These are phyloP conservation scores for Neopipo cinnamomea DNA, from an alignment of 2,113 vertebrate species.

Conservation along the genomic window DNA sequence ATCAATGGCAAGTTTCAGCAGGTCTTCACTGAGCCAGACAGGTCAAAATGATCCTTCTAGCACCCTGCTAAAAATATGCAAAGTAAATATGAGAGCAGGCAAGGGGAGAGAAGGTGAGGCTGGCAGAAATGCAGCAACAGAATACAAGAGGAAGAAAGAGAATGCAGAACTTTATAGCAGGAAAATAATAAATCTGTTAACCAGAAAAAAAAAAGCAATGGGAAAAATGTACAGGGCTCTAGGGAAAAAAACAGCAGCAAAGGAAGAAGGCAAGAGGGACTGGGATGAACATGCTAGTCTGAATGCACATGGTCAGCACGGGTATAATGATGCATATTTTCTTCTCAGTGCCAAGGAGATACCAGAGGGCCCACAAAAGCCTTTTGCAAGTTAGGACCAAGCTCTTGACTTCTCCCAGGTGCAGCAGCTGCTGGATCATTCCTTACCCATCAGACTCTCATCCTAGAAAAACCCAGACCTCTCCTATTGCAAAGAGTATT, in stretches of 20 bases:
- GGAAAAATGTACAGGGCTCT: not conserved
- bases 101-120: not conserved
- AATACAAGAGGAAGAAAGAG: not conserved
- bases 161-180: not conserved
- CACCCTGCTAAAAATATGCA: not conserved
- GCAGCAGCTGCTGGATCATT: not conserved
- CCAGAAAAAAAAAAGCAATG: not conserved
- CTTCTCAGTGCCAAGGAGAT: not conserved
- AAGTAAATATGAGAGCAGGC: not conserved
- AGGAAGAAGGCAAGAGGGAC: not conserved
- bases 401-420: not conserved
- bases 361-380: not conserved
- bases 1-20: slow-evolving; percentile 21
- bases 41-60: slow-evolving; percentile 11
- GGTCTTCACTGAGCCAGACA: not conserved
- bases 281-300: not conserved
- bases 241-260: not conserved
- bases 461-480: not conserved
- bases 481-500: not conserved
- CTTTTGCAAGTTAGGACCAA: not conserved
- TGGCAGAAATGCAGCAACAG: not conserved
- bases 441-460: not conserved
- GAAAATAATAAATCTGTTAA: not conserved
- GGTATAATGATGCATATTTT: not conserved
- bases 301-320: not conserved